Base-by-base conservation (phyloP, 2,113 vertebrate genomes). In the Morone saxatilis region DNA sequence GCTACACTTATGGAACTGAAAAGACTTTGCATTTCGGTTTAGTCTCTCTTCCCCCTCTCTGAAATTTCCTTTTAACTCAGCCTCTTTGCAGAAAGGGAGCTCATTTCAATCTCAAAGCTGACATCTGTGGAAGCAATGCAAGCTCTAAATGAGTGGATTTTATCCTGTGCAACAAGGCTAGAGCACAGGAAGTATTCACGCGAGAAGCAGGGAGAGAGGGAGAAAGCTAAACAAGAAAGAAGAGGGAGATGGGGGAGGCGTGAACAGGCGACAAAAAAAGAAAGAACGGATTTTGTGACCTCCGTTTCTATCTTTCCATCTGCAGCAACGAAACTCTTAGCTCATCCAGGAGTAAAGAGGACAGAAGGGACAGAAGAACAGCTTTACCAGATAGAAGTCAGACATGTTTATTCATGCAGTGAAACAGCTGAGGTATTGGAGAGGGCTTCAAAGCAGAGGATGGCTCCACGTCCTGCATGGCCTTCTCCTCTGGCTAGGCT, bases 81-180 rank as follows among this genome's bases (percentile, higher is more conserved):
- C 91, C 85, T 88, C 91, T 95, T 93, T 93, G 88, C 90, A 92
- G 91, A 90, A 91, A 78, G 75, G 86, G 88, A 94, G 94, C 94
- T 95, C 94, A 95, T 95, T 95, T 95, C 94, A 95, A 95, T 95
- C 94, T 96, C 94, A 96, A 96, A 95, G 95, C 93, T 92, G 92
- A 95, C 95, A 95, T 95, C 94, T 95, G 93, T 94, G 91, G 93
- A 88, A 90, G 92, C 90, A 88, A 92, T 92, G 88, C 82, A 67
- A 84, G 88, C 91, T 93, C 92, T 92, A 94, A 95, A 95, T 88
- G 92, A 95, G 93, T 90, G 92, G 86, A 94, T 93, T 94, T 95
- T 93, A 96, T 95, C 92, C 93, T 78, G 86, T 86, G 91, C 89
- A 93, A 91, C 88, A 90, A 89, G 87, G 89, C 83, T 61, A 48